phyloP scores from a whole-genome alignment of 2,113 vertebrate genomes.

The Acanthochromis polyacanthus region DNA sequence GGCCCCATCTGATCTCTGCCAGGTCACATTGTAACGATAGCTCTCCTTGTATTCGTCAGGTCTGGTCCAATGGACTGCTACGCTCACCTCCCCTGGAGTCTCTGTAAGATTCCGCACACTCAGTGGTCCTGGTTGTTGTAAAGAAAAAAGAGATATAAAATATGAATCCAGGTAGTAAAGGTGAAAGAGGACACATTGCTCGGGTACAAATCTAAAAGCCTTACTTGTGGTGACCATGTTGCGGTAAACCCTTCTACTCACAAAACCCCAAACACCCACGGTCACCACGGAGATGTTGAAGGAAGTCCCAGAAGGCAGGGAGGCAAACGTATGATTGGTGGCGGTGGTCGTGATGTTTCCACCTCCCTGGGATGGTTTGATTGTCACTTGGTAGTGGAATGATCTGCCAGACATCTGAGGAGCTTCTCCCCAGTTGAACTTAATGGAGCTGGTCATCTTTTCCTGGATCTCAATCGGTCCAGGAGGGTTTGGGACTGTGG shows the following conservation, averaged over 20 bases:
- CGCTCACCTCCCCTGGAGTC: not conserved
- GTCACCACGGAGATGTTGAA: slow-evolving; percentile 75
- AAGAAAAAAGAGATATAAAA: not conserved
- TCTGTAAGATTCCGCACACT: slow-evolving; percentile 9
- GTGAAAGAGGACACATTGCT: not conserved
- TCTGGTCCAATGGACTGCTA: slow-evolving; percentile 71
- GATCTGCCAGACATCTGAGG: slow-evolving; percentile 40
- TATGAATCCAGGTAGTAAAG: not conserved
- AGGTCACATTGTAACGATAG: slow-evolving; percentile 65
- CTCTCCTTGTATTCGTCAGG: slow-evolving; percentile 36
- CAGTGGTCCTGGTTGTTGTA: slow-evolving; percentile 61
- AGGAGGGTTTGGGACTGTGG: slow-evolving; percentile 79
- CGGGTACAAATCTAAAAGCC: slow-evolving; percentile 22
- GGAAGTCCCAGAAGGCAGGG: slow-evolving; percentile 71
- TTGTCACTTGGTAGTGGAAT: slow-evolving; percentile 59
- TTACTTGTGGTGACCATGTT: slow-evolving; percentile 72
- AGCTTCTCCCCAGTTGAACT: slow-evolving; percentile 55
- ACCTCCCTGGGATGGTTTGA: rapidly evolving
- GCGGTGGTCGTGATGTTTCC: rapidly evolving
- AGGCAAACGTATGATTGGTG: slow-evolving; percentile 9
- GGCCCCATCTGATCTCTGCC: not conserved
- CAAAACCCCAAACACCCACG: slow-evolving; percentile 44
- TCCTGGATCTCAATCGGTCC: slow-evolving; percentile 25
- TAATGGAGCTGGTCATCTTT: slow-evolving; percentile 58
- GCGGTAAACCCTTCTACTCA: slow-evolving; percentile 44